Evolutionary conservation across 2,888 invertebrate genomes (phyloP).

Genomic region (Leucophenga maculata): DNA sequence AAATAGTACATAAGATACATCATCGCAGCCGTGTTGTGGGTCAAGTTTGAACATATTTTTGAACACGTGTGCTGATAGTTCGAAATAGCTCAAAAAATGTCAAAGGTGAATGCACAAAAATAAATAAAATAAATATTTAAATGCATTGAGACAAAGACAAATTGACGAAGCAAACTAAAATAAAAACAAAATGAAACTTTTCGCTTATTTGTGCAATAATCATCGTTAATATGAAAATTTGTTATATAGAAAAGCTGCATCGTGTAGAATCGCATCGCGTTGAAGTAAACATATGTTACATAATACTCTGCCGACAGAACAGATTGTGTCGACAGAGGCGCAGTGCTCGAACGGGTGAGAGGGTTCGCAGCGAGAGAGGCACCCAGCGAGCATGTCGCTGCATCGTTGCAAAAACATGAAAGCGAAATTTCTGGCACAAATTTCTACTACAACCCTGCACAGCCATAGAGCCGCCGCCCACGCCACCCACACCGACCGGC

Average conservation of each 20-base stretch:
- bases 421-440: conserved; percentile 65
- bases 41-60: no score
- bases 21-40: neutral
- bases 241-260: no score
- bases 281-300: no score
- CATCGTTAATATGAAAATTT: no score
- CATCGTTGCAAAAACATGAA: conserved; percentile 49
- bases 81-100: conserved; percentile 40
- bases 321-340: no score
- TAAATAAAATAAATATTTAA: conserved; percentile 24
- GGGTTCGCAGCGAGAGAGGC: no score
- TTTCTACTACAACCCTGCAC: conserved; percentile 31
- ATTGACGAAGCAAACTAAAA: neutral
- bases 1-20: conserved; percentile 7
- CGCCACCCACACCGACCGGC: conserved; percentile 9
- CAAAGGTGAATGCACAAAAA: conserved; percentile 51
- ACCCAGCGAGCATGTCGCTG: no score
- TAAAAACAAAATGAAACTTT: neutral
- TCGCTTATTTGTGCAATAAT: no score
- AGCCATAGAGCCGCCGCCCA: neutral
- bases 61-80: no score
- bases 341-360: no score
- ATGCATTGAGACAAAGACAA: conserved; percentile 3
- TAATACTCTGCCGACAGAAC: no score
- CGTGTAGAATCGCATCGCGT: no score